Percentiles rank a stretch among this genome's conserved stretches.
phyloP scores from a whole-genome alignment of 2,888 invertebrate genomes.

The Lasioglossum oenotherae region DNA sequence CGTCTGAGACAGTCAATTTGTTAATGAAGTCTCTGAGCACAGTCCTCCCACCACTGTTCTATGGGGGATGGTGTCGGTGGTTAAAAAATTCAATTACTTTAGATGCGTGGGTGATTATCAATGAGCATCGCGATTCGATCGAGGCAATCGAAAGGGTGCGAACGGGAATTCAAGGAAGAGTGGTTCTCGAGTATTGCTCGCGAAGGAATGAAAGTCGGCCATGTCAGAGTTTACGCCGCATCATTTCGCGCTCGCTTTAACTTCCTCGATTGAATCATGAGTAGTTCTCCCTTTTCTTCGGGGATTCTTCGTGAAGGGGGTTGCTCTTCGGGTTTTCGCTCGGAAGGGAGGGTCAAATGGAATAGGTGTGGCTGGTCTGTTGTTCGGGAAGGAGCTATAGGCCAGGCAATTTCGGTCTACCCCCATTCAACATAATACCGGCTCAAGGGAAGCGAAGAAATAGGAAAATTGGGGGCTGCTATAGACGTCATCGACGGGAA shows the following conservation, averaged over 20 bases:
- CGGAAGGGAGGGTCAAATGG: slow-evolving; percentile 22
- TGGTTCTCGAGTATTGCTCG: slow-evolving; percentile 20
- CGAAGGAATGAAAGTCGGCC: slow-evolving; percentile 50
- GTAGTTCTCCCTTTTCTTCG: slow-evolving; percentile 58
- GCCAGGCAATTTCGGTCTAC: slow-evolving; percentile 31
- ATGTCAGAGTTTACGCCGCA: slow-evolving; percentile 60
- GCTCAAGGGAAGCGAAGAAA: slow-evolving; percentile 1
- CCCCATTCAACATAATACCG: slow-evolving; percentile 21
- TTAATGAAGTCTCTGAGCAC: neutral
- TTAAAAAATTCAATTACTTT: slow-evolving; percentile 1
- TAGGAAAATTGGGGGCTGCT: neutral
- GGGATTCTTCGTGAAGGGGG: slow-evolving; percentile 40
- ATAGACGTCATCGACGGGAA: slow-evolving; percentile 1
- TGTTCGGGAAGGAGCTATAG: slow-evolving; percentile 27
- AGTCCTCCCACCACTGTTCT: neutral
- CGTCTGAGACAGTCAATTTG: neutral
- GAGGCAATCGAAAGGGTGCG: slow-evolving; percentile 2
- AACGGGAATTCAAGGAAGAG: slow-evolving; percentile 27
- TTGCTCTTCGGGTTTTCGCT: neutral
- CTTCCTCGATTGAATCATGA: slow-evolving; percentile 78
- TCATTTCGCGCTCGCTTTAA: slow-evolving; percentile 80
- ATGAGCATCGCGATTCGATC: neutral
- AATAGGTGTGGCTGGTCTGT: slow-evolving; percentile 43
- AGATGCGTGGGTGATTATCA: neutral
- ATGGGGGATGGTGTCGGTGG: neutral